Evolutionary conservation across 2,797 vertebrate genomes (phyloP), one percentile per base, ranked within the genome.

Genomic region (Allobates femoralis): DNA sequence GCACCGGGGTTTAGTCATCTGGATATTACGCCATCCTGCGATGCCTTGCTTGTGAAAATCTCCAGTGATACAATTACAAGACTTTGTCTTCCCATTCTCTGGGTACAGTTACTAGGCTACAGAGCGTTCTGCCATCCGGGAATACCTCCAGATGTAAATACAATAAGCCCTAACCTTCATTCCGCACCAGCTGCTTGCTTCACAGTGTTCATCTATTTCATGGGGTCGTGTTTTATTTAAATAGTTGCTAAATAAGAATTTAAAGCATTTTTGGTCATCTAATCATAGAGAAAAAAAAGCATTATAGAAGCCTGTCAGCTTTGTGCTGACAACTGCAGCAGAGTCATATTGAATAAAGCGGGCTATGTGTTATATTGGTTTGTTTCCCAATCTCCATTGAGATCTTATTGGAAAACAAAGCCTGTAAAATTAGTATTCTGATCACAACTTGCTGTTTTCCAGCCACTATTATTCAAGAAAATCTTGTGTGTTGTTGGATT

Each of bases 371-470:
- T 79, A 64, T 16, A 62, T 34, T 50, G 56, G 56, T 64, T 62
- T 46, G 58, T 78, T 74, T 37, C 37, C 21, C 41, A 55, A 77
- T 73, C 50, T 73, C 71, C 6, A 73, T 34, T 80, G 55, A 60
- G 12, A 73, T 79, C 62, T 60, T 80, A 71, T 85, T 73, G 46
- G 51, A 0, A 84, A 86, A 90, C 89, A 91, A 90, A 89, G 89
- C 5, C 0, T 0, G 77, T 71, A 84, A 89, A 64, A 79, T 86
- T 71, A 53, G 79, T 88, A 89, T 83, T 81, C 89, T 69, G 83
- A 60, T 46, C 5, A 1, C 87, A 85, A 34, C 64, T 76, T 2
- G 14, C 84, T 41, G n/a, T 2, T 51, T 32, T 79, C 80, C 69
- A 5, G 23, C 30, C 28, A 37, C 7, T 55, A 80, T 69, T 76